Base-by-base conservation (phyloP, 2,888 invertebrate genomes). In the Camptogramma bilineatum region DNA sequence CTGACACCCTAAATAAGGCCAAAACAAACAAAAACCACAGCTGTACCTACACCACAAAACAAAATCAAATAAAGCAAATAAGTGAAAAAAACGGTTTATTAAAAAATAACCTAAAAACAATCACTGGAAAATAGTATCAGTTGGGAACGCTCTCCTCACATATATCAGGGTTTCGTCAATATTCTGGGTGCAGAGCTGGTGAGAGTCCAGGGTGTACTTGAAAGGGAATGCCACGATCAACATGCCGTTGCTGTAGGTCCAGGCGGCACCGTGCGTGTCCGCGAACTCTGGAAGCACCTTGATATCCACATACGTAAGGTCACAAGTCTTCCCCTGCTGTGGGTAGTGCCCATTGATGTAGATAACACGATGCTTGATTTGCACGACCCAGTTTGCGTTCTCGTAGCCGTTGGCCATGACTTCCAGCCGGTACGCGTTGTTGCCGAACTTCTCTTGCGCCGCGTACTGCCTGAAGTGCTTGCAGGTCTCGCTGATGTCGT, bases 261-360 rank as follows among this genome's bases (percentile, higher is more conserved):
- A 70, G 1, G 57, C 51, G 0, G 46, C 67, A 0, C 21, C 39
- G 17, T 62, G 67, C 16, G 67, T 63, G 55, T 50, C 48, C 9
- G 58, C 69, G 16, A 70, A 65, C 13, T 65, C 61, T 0, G 68
- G 68, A 18, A 71, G 39, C 9, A 71, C 65, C 28, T 56, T 64
- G 10, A 73, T 68, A 17, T 62, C 58, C 2, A 51, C 62, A 48
- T 68, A 69, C 0, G 69, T 62, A 19, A 69, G 62, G 48, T 71
- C 72, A 0, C 63, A 66, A 4, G 28, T 19, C 4, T 56, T 48
- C 1, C 69, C 71, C 2, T n/a, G 9, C 10, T 39, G 52, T 0
- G 64, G 64, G 4, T 64, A 46, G 9, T 71, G 62, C 0, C 56
- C 60, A 42, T 61, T 62, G 44, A 64, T 60, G 18, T 63, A 64